Conservation (phyloP, 2,797 vertebrate species). For the Chromobotia macracanthus region DNA sequence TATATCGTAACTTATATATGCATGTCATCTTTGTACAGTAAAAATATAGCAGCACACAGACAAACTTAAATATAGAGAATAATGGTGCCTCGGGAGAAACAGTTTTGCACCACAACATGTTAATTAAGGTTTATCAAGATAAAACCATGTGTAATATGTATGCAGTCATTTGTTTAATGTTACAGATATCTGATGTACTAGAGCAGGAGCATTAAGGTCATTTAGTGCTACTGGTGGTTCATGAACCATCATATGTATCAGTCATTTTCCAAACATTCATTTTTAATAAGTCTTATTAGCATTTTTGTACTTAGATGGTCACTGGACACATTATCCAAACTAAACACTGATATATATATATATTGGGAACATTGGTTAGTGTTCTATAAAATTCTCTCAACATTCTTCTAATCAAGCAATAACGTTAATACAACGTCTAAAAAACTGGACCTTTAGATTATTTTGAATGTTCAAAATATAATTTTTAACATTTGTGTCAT, state of each 20-base stretch:
- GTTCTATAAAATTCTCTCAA: neutral
- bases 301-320: neutral
- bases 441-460: too few relatives aligned
- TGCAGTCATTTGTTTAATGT: neutral
- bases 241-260: neutral
- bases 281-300: neutral
- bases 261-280: neutral
- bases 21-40: conserved; percentile 27
- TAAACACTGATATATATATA: too few relatives aligned
- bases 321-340: neutral
- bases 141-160: neutral
- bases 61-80: neutral
- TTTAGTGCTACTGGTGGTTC: neutral
- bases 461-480: too few relatives aligned
- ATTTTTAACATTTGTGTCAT: too few relatives aligned
- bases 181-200: neutral
- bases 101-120: conserved; percentile 3
- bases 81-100: neutral
- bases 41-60: conserved; percentile 25
- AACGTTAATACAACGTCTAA: neutral
- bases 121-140: neutral
- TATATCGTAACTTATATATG: conserved; percentile 22
- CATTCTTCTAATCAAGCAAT: neutral
- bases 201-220: neutral
- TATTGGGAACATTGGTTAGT: too few relatives aligned